Evolutionary conservation across 2,797 vertebrate species (phyloP).

Genomic region (Eulemur mongoz): DNA sequence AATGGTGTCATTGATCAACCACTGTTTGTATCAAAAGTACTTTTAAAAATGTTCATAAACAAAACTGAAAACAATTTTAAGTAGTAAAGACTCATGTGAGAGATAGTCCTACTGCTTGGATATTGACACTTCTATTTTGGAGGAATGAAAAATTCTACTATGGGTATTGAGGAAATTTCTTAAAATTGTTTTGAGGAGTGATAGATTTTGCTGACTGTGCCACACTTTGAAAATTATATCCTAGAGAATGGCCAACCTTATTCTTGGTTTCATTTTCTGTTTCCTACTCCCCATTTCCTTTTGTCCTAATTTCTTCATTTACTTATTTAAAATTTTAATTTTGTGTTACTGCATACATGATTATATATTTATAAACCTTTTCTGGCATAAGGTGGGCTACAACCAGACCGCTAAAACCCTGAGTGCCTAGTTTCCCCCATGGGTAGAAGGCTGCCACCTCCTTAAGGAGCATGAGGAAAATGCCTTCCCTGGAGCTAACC

Average conservation of each 20-base stretch:
- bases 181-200: conserved; percentile 9
- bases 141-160: not conserved
- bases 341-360: not conserved
- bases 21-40: not conserved
- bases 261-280: not conserved
- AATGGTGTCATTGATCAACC: not conserved
- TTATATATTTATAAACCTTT: not conserved
- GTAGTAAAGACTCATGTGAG: not conserved
- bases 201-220: conserved; percentile 5
- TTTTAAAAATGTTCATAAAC: conserved; percentile 51
- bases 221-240: not conserved
- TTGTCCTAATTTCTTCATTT: conserved; percentile 22
- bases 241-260: not conserved
- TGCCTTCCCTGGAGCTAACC: not conserved
- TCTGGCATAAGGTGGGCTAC: not conserved
- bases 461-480: not conserved
- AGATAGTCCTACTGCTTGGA: not conserved
- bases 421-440: not conserved
- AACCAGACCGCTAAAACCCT: not conserved
- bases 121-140: conserved; percentile 4
- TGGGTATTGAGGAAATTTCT: not conserved
- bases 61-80: conserved; percentile 46
- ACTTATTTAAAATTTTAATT: not conserved
- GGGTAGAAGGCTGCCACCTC: not conserved
- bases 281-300: not conserved